Percentiles rank a stretch among this genome's conserved stretches.
Evolutionary conservation across 64 coral and sea anemone species (phyloP).

Genomic region (Astreopora myriophthalma): DNA sequence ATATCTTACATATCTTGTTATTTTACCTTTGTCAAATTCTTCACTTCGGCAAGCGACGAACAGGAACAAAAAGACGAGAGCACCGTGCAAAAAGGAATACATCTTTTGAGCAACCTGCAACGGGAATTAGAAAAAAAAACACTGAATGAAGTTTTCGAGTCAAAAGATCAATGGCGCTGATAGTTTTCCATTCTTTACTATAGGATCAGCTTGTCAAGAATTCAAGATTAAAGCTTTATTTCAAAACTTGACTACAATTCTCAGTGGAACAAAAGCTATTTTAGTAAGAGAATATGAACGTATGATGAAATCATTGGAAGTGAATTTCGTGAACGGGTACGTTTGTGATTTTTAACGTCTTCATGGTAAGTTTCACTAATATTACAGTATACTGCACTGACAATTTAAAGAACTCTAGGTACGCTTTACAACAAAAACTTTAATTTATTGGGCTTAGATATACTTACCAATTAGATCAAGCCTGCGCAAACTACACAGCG

Average conservation of each 20-base stretch:
- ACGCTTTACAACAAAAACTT: neutral
- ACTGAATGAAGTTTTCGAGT: neutral
- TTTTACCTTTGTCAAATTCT: slow-evolving; percentile 43
- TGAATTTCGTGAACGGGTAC: too few species aligned
- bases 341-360: neutral
- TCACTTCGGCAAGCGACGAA: neutral
- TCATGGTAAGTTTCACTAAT: neutral
- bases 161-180: slow-evolving; percentile 10
- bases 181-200: neutral
- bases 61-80: neutral
- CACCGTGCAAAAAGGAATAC: neutral
- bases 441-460: neutral
- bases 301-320: neutral
- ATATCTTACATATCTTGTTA: too few species aligned
- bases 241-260: neutral
- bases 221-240: neutral
- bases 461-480: neutral
- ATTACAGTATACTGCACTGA: neutral
- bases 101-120: slow-evolving; percentile 13
- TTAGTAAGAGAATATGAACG: neutral
- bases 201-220: neutral
- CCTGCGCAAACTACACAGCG: neutral
- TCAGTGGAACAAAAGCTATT: neutral
- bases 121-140: neutral
- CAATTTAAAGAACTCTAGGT: neutral